Evolutionary conservation across 1,140 invertebrate species (phyloP).

Genomic region (Drosophila oshimai): DNA sequence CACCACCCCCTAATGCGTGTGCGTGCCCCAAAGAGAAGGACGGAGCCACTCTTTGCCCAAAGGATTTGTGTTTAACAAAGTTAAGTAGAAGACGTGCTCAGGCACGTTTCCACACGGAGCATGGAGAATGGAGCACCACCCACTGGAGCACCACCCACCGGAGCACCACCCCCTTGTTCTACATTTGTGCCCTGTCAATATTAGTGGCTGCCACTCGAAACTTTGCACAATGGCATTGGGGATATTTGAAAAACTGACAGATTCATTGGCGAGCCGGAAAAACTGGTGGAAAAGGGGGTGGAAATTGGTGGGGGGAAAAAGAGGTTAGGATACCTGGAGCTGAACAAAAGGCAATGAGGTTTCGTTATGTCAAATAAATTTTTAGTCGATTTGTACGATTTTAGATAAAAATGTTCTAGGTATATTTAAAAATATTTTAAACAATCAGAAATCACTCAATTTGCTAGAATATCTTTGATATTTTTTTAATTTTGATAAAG

Average conservation of each 20-base stretch:
- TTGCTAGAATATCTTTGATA: too few species aligned
- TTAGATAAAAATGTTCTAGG: too few species aligned
- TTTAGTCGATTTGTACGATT: too few species aligned
- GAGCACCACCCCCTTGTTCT: conserved; percentile 23
- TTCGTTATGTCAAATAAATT: too few species aligned
- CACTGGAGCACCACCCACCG: neutral
- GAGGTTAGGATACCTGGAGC: too few species aligned
- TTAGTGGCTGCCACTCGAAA: conserved; percentile 54
- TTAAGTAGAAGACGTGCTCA: conserved; percentile 63
- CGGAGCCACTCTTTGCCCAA: conserved; percentile 72
- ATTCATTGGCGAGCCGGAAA: conserved; percentile 20
- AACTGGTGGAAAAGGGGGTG: neutral
- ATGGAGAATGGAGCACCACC: neutral
- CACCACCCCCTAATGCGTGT: conserved; percentile 21
- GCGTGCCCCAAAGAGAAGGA: conserved; percentile 15
- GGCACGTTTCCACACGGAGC: conserved; percentile 38
- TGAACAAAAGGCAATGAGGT: too few species aligned
- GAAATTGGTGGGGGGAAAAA: neutral
- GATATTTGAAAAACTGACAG: conserved; percentile 43
- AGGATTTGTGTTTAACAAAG: conserved; percentile 80
- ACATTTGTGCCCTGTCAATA: conserved; percentile 51
- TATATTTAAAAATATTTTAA: too few species aligned
- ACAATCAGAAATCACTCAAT: too few species aligned
- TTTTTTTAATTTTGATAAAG: too few species aligned
- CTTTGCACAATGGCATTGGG: conserved; percentile 48